Evolutionary conservation across 2,797 vertebrate genomes (phyloP), one percentile per base, ranked within the genome.

Genomic region (Eremophila alpestris): DNA sequence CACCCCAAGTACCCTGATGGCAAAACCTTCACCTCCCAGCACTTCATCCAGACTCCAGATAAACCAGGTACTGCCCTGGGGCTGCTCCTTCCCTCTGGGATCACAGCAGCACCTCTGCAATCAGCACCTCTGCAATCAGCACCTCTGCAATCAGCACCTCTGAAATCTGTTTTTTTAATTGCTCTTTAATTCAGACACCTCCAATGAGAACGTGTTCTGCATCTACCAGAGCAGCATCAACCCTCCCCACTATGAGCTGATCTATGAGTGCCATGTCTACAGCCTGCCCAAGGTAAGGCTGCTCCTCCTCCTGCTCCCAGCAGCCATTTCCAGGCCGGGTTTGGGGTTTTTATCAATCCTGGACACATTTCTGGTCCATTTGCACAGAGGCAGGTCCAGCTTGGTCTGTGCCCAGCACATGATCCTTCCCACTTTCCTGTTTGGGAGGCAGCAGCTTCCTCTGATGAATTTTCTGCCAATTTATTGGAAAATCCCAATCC

Each of bases 1-100:
- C 99, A 99, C 84, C 99, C 99, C n/a, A 99, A 99, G 34, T 99
- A 99, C 64, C 99, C 99, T 0, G 99, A 99, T 0, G 99, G 99
- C 38, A 99, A 99, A 94, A 99, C 99, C 30, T 99, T 99, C 87
- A 99, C 99, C 1, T 98, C 99, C 20, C 99, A 99, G 46, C 99
- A 99, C 96, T 99, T 99, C 93, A 96, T 99, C 77, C 99, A 99
- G 94, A 99, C 98, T 3, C 99, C 99, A 0, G 99, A 99, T 84
- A 99, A 99, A 93, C 99, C 99, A 97, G 99, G 99, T 99, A 97
- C 64, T 5, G 4, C 1, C n/a, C 1, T 23, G 34, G 11, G 26
- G 14, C 67, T 67, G 36, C 62, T 27, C 59, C 74, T 70, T 46
- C 38, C 55, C 48, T 32, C 41, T 49, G 41, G 22, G 26, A 30